These are phyloP conservation scores for Cremastinae sp. DNA, from an alignment of 2,888 invertebrate genomes.

Conservation along the genomic window DNA sequence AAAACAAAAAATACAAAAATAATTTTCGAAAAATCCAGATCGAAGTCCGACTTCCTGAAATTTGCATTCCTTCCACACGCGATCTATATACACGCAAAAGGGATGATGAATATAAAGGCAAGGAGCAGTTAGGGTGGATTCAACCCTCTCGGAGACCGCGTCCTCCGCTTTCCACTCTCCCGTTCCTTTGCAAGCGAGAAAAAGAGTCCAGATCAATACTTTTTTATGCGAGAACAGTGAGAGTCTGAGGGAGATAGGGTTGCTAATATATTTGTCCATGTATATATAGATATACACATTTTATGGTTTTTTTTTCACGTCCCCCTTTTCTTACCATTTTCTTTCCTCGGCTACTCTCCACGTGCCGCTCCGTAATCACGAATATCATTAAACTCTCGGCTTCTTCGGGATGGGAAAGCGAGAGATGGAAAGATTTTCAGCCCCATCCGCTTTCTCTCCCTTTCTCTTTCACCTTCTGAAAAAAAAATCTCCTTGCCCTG, in stretches of 20 bases:
- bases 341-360: slow-evolving; percentile 69
- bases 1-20: no score
- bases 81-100: no score
- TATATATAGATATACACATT: slow-evolving; percentile 37
- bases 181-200: slow-evolving; percentile 65
- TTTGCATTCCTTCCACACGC: slow-evolving; percentile 47
- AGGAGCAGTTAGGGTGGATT: slow-evolving; percentile 78
- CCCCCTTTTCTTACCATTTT: slow-evolving; percentile 54
- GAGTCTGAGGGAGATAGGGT: slow-evolving; percentile 59
- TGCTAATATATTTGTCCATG: slow-evolving; percentile 45
- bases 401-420: slow-evolving; percentile 64
- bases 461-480: slow-evolving; percentile 31
- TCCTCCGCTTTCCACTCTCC: slow-evolving; percentile 26
- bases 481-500: slow-evolving; percentile 33
- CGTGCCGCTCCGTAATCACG: slow-evolving; percentile 79
- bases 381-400: slow-evolving; percentile 80
- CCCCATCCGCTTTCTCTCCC: slow-evolving; percentile 55
- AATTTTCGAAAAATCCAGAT: neutral
- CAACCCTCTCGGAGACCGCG: slow-evolving; percentile 75
- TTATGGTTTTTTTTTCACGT: slow-evolving; percentile 59
- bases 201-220: slow-evolving; percentile 77
- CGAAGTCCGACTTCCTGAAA: slow-evolving; percentile 37
- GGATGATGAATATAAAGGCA: slow-evolving; percentile 79
- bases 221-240: slow-evolving; percentile 77
- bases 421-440: slow-evolving; percentile 61